Conservation (phyloP, 2,797 vertebrate species). For the Leptodactylus fallax region DNA sequence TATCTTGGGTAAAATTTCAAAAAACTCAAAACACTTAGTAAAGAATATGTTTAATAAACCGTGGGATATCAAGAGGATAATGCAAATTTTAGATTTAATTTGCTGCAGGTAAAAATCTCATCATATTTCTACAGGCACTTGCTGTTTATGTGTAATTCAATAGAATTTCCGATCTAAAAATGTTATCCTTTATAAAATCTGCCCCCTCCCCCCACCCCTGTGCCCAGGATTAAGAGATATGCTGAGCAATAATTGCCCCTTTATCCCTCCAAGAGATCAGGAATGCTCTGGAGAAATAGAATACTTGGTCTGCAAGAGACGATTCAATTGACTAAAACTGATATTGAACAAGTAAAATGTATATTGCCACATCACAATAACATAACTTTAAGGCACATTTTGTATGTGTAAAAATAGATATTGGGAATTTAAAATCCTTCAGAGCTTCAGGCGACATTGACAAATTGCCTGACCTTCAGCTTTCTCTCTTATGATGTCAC, state of each 20-base stretch:
- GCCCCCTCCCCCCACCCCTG: background rate
- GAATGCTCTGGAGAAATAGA: constrained; percentile 53
- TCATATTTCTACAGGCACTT: background rate
- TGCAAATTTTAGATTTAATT: constrained; percentile 10
- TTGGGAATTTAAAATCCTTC: constrained; percentile 57
- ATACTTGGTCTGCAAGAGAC: constrained; percentile 25
- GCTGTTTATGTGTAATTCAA: constrained; percentile 18
- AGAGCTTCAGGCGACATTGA: constrained; percentile 58
- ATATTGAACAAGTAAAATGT: constrained; percentile 51
- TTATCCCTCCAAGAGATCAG: constrained; percentile 41
- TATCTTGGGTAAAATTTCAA: background rate
- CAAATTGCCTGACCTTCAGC: constrained; percentile 62
- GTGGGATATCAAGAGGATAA: constrained; percentile 8
- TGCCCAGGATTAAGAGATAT: constrained; percentile 26
- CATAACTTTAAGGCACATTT: constrained; percentile 49
- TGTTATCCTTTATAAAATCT: constrained; percentile 16
- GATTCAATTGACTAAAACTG: constrained; percentile 44
- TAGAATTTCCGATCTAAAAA: constrained; percentile 21
- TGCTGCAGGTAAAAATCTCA: constrained; percentile 15
- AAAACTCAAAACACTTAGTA: background rate
- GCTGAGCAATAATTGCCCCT: constrained; percentile 35
- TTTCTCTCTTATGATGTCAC: constrained; percentile 61
- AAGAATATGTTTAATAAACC: constrained; percentile 30
- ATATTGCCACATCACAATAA: constrained; percentile 58
- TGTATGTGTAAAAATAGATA: constrained; percentile 52